Percentiles rank a stretch among this genome's conserved stretches.
Evolutionary conservation across 2,888 invertebrate genomes (phyloP).

Genomic region (Heliconius cydno): DNA sequence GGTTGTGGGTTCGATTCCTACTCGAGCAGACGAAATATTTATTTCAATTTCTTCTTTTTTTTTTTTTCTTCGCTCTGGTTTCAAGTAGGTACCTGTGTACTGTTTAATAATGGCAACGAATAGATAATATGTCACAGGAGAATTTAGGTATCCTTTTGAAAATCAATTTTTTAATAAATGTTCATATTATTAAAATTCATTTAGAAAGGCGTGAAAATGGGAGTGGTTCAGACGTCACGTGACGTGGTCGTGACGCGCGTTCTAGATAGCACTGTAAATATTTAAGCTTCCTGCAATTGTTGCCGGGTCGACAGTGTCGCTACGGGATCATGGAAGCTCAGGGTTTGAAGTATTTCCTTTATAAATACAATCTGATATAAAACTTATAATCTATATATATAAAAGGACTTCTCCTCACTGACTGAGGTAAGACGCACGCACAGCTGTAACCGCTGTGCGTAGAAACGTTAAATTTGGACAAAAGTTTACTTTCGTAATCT

Average conservation of each 20-base stretch:
- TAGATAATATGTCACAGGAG: background rate
- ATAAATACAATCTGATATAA: background rate
- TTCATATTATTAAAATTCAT: background rate
- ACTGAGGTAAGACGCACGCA: too few species aligned
- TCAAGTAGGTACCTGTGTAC: background rate
- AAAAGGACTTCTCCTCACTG: too few species aligned
- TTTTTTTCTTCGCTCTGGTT: too few species aligned
- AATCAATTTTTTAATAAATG: background rate
- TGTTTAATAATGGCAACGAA: background rate
- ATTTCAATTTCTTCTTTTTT: too few species aligned
- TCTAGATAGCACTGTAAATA: conserved; percentile 25
- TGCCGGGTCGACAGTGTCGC: conserved; percentile 13
- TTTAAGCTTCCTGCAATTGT: conserved; percentile 18
- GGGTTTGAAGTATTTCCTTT: background rate
- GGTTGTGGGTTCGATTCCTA: too few species aligned
- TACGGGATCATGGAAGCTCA: background rate
- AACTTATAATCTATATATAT: too few species aligned
- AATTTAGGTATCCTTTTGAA: too few species aligned
- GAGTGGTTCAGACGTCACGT: conserved; percentile 18
- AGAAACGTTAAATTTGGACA: too few species aligned
- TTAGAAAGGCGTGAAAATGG: conserved; percentile 17
- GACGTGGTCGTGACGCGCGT: conserved; percentile 21
- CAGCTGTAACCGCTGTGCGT: too few species aligned
- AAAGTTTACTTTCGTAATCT: too few species aligned
- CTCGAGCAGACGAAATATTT: too few species aligned